Evolutionary conservation across 2,888 invertebrate species (phyloP).

Genomic region (Leucoma salicis): DNA sequence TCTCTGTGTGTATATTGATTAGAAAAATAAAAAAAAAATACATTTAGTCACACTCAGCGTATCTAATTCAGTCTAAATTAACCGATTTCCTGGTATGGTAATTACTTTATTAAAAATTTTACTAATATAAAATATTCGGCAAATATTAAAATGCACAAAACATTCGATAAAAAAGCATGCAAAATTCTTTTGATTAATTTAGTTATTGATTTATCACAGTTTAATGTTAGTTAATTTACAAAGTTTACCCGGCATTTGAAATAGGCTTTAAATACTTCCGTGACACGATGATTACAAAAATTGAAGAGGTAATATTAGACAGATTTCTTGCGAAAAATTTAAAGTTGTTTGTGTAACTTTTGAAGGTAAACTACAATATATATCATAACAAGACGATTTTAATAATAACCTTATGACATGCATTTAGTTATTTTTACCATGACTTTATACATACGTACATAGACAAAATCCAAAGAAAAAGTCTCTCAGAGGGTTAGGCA

Average conservation of each 20-base stretch:
- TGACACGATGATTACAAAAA: not conserved
- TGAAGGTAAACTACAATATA: conserved; percentile 4
- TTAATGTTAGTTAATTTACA: not conserved
- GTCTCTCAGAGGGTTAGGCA: too few relatives aligned
- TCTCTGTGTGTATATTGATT: too few relatives aligned
- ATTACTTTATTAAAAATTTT: not conserved
- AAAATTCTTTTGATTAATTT: not conserved
- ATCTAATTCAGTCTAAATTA: too few relatives aligned
- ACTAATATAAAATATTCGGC: not conserved
- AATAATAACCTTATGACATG: not conserved
- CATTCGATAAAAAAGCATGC: not conserved
- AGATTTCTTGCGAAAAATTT: not conserved
- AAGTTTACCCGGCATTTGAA: not conserved
- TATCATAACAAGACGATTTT: not conserved
- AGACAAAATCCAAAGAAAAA: not conserved
- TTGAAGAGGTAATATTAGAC: not conserved
- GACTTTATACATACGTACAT: not conserved
- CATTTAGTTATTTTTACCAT: not conserved
- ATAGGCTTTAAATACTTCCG: conserved; percentile 2
- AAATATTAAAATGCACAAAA: not conserved
- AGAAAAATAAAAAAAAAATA: too few relatives aligned
- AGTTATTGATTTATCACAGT: not conserved
- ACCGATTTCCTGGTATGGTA: not conserved
- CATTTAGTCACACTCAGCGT: too few relatives aligned
- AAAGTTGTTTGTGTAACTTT: not conserved